These are phyloP conservation scores for Paracyprichromis sp. DNA, from an alignment of 2,113 vertebrate species.

Conservation along the genomic window DNA sequence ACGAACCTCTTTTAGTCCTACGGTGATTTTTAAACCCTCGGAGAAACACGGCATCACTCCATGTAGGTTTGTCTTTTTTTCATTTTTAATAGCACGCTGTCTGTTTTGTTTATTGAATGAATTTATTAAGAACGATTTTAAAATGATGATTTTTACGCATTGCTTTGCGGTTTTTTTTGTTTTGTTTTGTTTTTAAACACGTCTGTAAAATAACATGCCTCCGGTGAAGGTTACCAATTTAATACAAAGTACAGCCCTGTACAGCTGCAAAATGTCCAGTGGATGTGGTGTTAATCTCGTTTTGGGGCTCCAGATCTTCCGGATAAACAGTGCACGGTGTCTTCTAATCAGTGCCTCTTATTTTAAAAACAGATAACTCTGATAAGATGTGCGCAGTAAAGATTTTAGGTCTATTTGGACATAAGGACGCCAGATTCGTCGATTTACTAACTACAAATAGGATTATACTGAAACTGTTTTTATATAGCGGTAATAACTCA, in stretches of 20 bases:
- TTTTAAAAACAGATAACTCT: not conserved
- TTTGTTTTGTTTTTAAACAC: accelerated
- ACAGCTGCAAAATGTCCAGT: not conserved
- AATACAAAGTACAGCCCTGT: not conserved
- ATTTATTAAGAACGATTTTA: not conserved
- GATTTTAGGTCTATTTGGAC: not conserved
- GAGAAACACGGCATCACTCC: not conserved
- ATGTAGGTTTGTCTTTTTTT: not conserved
- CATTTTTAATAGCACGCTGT: not conserved
- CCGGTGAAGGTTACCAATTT: not conserved
- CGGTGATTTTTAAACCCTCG: not conserved
- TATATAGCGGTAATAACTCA: not conserved
- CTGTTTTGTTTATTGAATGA: not conserved
- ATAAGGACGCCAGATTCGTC: not conserved
- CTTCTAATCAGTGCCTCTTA: not conserved
- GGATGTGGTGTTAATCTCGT: not conserved
- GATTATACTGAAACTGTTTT: not conserved
- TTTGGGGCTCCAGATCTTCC: not conserved
- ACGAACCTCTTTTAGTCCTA: not conserved
- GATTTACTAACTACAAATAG: not conserved
- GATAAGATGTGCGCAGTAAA: not conserved
- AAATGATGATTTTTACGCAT: not conserved
- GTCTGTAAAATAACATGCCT: not conserved
- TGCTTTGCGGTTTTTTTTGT: accelerated
- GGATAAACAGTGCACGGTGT: not conserved